Percentiles rank a stretch among this genome's conserved stretches.
These are phyloP conservation scores for Alcis repandata DNA, from an alignment of 2,888 invertebrate genomes.

Conservation along the genomic window DNA sequence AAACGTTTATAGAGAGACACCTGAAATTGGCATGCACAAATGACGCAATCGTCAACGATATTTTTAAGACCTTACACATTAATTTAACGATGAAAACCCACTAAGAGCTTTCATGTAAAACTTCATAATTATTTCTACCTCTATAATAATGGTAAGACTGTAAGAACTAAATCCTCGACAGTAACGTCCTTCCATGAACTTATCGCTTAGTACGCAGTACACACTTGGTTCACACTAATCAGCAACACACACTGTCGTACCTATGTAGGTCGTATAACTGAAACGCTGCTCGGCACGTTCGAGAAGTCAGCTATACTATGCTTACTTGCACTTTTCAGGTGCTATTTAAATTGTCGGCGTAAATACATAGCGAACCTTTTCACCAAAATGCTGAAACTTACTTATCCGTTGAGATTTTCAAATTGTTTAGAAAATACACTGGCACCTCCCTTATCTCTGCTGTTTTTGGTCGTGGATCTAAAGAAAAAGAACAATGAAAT, in stretches of 20 bases:
- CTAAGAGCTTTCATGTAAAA: too few relatives aligned
- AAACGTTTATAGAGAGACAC: too few relatives aligned
- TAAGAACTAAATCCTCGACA: background rate
- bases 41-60: too few relatives aligned
- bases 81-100: too few relatives aligned
- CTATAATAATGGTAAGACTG: background rate
- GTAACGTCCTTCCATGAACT: constrained; percentile 11
- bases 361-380: background rate
- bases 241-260: constrained; percentile 25
- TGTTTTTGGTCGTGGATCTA: background rate
- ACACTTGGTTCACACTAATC: background rate
- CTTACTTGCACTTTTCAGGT: constrained; percentile 21
- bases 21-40: too few relatives aligned
- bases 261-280: constrained; percentile 49
- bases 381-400: background rate
- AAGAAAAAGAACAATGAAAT: background rate
- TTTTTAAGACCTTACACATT: too few relatives aligned
- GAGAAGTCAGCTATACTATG: constrained; percentile 18
- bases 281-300: constrained; percentile 37
- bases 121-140: too few relatives aligned
- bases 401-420: background rate
- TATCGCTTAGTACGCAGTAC: background rate
- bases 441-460: background rate
- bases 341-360: constrained; percentile 25
- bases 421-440: background rate